Base-by-base conservation (phyloP, 1,140 invertebrate species). In the Delia radicum region DNA sequence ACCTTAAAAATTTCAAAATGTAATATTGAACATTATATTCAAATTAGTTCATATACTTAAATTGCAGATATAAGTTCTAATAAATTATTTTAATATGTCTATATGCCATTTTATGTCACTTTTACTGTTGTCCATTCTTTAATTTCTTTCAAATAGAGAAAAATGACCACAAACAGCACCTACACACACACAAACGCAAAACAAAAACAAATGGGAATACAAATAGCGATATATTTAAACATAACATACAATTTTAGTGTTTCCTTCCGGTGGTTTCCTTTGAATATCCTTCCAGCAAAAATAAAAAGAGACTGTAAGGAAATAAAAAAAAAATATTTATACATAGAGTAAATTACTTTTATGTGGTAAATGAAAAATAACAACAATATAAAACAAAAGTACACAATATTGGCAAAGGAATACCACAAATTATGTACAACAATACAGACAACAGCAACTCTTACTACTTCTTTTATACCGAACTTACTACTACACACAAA, bases 161-260 rank as follows among this genome's bases (percentile, higher is more conserved):
- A n/a, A n/a, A n/a, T n/a, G n/a, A n/a, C n/a, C n/a, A n/a, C n/a
- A n/a, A n/a, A n/a, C n/a, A n/a, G n/a, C n/a, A n/a, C n/a, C n/a
- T n/a, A n/a, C n/a, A n/a, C n/a, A n/a, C n/a, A n/a, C n/a, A n/a
- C n/a, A n/a, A 48, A 48, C n/a, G n/a, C n/a, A n/a, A n/a, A n/a
- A 48, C 13, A 55, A 55, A 21, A 5, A 55, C 18, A 55, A 21
- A 15, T 5, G n/a, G 21, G 24, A 61, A 61, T 28, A 74, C 28
- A 28, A 63, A n/a, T 31, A 12, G 82, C 79, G 82, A 82, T 83
- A 82, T n/a, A n/a, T n/a, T n/a, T n/a, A n/a, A n/a, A n/a, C n/a
- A n/a, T n/a, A 82, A 83, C 81, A 80, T 83, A 83, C 83, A 81
- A 84, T 83, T 84, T 84, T 84, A 84, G 82, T 84, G 82, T 81